These are phyloP conservation scores for Ophonus ardosiacus DNA, from an alignment of 2,888 invertebrate genomes.

Conservation along the genomic window DNA sequence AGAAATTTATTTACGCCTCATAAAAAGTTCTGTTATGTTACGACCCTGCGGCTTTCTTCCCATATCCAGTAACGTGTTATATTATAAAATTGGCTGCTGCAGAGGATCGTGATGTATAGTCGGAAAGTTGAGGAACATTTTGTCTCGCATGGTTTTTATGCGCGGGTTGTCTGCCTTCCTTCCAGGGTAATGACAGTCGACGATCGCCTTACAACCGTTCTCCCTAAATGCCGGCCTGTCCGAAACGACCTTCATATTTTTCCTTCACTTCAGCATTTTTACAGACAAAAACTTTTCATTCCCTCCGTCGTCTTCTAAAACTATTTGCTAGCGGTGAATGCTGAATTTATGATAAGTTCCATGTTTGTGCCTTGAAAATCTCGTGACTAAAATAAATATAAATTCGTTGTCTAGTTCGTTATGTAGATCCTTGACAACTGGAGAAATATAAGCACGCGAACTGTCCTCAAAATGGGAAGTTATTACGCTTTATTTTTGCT, in stretches of 20 bases:
- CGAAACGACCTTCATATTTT: constrained; percentile 50
- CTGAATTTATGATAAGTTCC: constrained; percentile 57
- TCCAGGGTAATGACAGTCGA: constrained; percentile 43
- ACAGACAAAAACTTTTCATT: constrained; percentile 60
- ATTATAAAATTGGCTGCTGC: constrained; percentile 58
- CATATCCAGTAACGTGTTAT: constrained; percentile 49
- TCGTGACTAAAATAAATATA: constrained; percentile 61
- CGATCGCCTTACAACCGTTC: constrained; percentile 9
- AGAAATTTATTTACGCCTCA: constrained; percentile 15
- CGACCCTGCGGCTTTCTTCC: constrained; percentile 15
- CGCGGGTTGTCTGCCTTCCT: constrained; percentile 19
- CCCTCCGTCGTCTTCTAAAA: constrained; percentile 41
- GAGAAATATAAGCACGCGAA: constrained; percentile 48
- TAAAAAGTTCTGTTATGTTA: constrained; percentile 25
- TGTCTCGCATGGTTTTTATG: constrained; percentile 43
- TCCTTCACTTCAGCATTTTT: constrained; percentile 49
- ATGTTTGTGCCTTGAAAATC: constrained; percentile 44
- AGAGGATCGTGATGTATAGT: constrained; percentile 57
- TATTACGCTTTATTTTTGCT: constrained; percentile 30
- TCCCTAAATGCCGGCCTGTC: not conserved
- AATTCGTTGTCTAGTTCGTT: constrained; percentile 38
- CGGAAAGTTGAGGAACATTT: constrained; percentile 25
- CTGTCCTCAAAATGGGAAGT: constrained; percentile 39
- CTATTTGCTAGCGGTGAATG: constrained; percentile 55
- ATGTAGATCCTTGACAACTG: constrained; percentile 36